phyloP scores from a whole-genome alignment of 1,140 invertebrate genomes.

The Brachionus calyciflorus region DNA sequence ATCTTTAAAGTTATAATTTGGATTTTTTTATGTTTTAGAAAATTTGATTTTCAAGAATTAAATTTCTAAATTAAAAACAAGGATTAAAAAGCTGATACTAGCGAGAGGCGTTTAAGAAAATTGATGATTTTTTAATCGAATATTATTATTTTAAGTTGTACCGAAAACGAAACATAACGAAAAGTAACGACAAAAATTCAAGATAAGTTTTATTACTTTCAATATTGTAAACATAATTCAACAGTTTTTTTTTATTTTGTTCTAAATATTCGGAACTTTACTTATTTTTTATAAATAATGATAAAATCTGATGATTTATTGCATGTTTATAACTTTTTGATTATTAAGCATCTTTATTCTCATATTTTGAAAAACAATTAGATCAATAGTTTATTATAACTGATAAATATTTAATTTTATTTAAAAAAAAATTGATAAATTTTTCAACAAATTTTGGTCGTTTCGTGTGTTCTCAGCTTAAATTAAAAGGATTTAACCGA shows the following conservation, averaged over 20 bases:
- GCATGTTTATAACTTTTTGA: slow-evolving; percentile 34
- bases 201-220: slow-evolving; percentile 21
- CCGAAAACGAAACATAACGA: too few relatives aligned
- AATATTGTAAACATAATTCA: slow-evolving; percentile 26
- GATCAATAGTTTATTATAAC: too few relatives aligned
- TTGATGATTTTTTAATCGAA: slow-evolving; percentile 12
- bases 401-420: too few relatives aligned
- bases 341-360: slow-evolving; percentile 8
- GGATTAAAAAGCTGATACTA: too few relatives aligned
- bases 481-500: background rate
- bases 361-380: background rate
- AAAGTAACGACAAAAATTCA: background rate
- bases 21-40: too few relatives aligned
- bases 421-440: slow-evolving; percentile 27
- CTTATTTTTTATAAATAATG: background rate
- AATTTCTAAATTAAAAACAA: background rate
- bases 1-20: too few relatives aligned
- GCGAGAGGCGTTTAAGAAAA: too few relatives aligned
- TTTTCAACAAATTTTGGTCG: background rate
- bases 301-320: slow-evolving; percentile 36
- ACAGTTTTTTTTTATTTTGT: slow-evolving; percentile 22
- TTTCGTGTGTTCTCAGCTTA: background rate
- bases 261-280: slow-evolving; percentile 33
- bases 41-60: background rate
- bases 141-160: background rate